phyloP scores from a whole-genome alignment of 1,140 invertebrate genomes.

The Diorhabda elongata region DNA sequence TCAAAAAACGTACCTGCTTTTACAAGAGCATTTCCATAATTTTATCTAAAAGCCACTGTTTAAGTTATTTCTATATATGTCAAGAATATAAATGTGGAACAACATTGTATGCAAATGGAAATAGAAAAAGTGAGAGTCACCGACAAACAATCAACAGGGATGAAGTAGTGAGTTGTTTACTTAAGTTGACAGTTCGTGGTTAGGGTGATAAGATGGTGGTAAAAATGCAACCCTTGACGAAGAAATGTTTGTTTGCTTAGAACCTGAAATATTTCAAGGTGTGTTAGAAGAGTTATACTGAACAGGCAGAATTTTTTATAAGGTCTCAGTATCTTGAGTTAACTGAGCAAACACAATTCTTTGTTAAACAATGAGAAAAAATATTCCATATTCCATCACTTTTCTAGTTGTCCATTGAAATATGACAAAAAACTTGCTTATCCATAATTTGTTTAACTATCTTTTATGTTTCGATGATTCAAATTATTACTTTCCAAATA shows the following conservation, averaged over 20 bases:
- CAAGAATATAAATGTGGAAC: conserved; percentile 25
- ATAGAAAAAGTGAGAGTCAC: background rate
- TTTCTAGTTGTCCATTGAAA: too few species aligned
- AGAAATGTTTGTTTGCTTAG: background rate
- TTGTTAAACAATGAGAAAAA: too few species aligned
- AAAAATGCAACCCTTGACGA: background rate
- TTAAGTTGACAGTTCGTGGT: conserved; percentile 10
- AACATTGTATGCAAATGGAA: conserved; percentile 28
- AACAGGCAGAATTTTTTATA: too few species aligned
- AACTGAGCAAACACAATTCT: too few species aligned
- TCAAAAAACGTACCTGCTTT: conserved; percentile 14
- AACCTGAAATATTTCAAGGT: background rate
- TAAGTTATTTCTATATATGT: conserved; percentile 24
- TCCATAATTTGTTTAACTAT: too few species aligned
- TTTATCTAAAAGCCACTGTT: conserved; percentile 27
- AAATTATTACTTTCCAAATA: too few species aligned
- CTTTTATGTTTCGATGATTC: too few species aligned
- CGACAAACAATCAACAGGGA: background rate
- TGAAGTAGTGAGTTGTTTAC: conserved; percentile 15
- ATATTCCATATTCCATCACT: too few species aligned
- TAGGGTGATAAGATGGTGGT: conserved; percentile 6
- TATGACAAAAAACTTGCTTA: too few species aligned
- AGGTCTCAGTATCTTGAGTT: too few species aligned
- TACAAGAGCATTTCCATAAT: conserved; percentile 25
- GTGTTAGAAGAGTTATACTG: background rate